Conservation (phyloP, 2,113 vertebrate genomes). For the Melanotaenia duboulayi region DNA sequence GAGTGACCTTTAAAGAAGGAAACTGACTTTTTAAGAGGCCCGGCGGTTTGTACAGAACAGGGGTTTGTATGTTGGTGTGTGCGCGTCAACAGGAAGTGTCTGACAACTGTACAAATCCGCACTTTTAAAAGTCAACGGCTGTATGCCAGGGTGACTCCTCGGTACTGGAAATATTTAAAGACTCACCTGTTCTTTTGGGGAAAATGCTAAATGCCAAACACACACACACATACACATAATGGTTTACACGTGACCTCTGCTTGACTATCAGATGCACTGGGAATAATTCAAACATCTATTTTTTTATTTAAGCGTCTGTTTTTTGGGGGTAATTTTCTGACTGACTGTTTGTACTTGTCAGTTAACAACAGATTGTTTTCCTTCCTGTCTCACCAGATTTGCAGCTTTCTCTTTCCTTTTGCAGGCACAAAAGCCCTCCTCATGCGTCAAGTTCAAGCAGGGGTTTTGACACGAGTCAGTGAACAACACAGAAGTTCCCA, state of each 20-base stretch:
- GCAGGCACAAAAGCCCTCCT: conserved; percentile 20
- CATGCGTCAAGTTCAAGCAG: conserved; percentile 46
- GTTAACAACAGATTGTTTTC: conserved; percentile 48
- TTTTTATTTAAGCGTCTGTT: conserved; percentile 30
- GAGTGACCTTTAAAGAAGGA: conserved; percentile 67
- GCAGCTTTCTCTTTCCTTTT: conserved; percentile 13
- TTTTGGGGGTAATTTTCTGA: conserved; percentile 29
- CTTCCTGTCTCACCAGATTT: conserved; percentile 48
- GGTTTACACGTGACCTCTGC: conserved; percentile 7
- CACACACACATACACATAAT: neutral
- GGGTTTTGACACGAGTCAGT: conserved; percentile 63
- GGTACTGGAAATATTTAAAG: conserved; percentile 58
- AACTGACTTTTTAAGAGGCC: conserved; percentile 25
- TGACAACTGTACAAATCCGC: conserved; percentile 67
- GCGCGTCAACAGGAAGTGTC: conserved; percentile 61
- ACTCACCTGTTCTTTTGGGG: conserved; percentile 43
- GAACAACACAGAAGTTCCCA: conserved; percentile 66
- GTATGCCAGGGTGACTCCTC: conserved; percentile 37
- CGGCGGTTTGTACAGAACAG: neutral
- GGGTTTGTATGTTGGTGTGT: too few relatives aligned
- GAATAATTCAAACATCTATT: conserved; percentile 4
- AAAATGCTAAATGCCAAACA: conserved; percentile 15
- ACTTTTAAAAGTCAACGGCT: conserved; percentile 71
- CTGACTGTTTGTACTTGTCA: conserved; percentile 56
- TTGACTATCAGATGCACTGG: conserved; percentile 7